A percentile compares a stretch with the other conserved stretches of the same genome.
Evolutionary conservation across 2,797 vertebrate genomes (phyloP).

Genomic region (Sebastes umbrosus): DNA sequence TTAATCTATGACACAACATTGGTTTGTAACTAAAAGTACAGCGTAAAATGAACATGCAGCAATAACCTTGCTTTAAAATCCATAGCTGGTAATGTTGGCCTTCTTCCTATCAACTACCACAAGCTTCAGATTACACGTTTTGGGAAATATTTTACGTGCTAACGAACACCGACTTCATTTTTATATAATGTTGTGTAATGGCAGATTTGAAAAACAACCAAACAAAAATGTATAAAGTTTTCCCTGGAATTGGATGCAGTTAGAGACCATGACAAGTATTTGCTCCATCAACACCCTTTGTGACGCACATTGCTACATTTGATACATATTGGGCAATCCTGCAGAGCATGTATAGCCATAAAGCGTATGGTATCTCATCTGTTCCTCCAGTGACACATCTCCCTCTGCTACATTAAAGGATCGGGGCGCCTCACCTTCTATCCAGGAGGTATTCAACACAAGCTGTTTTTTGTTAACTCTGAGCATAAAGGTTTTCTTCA

Average conservation of each 20-base stretch:
- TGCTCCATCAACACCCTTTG: conserved; percentile 65
- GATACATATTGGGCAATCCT: conserved; percentile 25
- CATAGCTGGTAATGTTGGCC: background rate
- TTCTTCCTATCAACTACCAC: conserved; percentile 11
- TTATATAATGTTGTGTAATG: conserved; percentile 6
- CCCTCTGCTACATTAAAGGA: conserved; percentile 45
- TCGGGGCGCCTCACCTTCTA: conserved; percentile 48
- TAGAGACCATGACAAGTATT: conserved; percentile 57
- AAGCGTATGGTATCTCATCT: conserved; percentile 36
- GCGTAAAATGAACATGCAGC: conserved; percentile 9
- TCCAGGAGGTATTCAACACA: conserved; percentile 76
- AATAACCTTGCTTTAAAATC: conserved; percentile 28
- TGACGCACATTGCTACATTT: conserved; percentile 43
- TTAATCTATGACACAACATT: conserved; percentile 40
- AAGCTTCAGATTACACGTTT: background rate
- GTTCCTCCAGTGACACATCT: conserved; percentile 51
- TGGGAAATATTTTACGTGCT: background rate
- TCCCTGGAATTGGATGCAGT: conserved; percentile 51
- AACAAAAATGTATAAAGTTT: conserved; percentile 31
- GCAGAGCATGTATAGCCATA: conserved; percentile 8
- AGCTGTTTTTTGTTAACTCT: conserved; percentile 71
- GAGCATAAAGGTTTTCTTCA: conserved; percentile 81
- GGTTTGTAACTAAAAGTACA: conserved; percentile 21
- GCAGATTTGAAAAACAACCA: conserved; percentile 17
- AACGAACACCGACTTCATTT: background rate